Conservation (phyloP, 2,113 vertebrate genomes). For the Choloepus hoffmanni region DNA sequence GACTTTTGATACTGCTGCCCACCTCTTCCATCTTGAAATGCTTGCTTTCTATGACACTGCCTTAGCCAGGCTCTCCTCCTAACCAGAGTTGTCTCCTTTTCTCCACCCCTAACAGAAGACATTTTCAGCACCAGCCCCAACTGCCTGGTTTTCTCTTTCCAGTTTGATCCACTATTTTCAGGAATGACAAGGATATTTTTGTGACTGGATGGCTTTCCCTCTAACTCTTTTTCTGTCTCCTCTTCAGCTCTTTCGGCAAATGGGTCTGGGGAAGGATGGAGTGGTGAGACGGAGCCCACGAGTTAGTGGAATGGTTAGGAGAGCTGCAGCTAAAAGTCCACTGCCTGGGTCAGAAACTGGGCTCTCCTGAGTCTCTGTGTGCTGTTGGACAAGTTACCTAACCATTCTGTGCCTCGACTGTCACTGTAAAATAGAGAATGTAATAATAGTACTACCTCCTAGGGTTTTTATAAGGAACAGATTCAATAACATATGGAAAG, state of each 20-base stretch:
- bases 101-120: not conserved
- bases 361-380: not conserved
- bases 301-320: not conserved
- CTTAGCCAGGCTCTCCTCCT: not conserved
- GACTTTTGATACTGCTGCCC: not conserved
- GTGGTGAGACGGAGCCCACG: not conserved
- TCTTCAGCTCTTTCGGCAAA: not conserved
- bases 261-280: not conserved
- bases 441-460: not conserved
- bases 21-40: not conserved
- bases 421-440: not conserved
- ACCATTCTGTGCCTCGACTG: not conserved
- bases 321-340: not conserved
- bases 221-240: not conserved
- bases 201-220: not conserved
- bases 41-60: not conserved
- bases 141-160: not conserved
- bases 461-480: not conserved
- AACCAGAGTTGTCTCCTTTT: not conserved
- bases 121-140: not conserved
- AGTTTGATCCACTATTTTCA: not conserved
- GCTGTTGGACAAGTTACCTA: not conserved
- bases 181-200: not conserved
- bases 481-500: not conserved
- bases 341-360: not conserved